Percentiles rank a stretch among this genome's conserved stretches.
Evolutionary conservation across 2,113 vertebrate genomes (phyloP).

Genomic region (Harpagus bidentatus): DNA sequence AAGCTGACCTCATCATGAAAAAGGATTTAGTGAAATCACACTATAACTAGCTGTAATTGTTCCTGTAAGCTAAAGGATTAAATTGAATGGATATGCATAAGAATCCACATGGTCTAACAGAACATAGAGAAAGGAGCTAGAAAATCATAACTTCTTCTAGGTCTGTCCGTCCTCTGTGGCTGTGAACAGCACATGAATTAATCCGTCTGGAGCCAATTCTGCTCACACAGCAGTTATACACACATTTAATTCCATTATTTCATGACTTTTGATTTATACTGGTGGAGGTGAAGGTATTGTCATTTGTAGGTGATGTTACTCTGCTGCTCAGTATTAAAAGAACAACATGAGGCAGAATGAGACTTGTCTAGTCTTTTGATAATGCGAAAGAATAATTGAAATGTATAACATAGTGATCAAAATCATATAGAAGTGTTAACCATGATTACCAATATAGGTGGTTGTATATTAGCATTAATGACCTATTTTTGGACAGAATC

Average conservation of each 20-base stretch:
- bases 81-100: not conserved
- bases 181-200: not conserved
- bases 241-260: not conserved
- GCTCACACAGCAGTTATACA: not conserved
- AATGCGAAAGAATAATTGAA: not conserved
- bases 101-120: not conserved
- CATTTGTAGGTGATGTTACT: not conserved
- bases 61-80: not conserved
- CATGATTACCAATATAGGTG: not conserved
- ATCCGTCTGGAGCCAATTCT: not conserved
- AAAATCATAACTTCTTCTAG: not conserved
- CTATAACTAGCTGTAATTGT: not conserved
- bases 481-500: not conserved
- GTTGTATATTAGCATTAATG: not conserved
- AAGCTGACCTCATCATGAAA: not conserved
- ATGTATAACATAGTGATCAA: no score
- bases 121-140: not conserved
- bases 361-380: not conserved
- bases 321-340: not conserved
- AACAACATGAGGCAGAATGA: not conserved
- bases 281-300: not conserved
- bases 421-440: no score
- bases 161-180: not conserved
- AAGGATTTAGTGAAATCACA: not conserved
- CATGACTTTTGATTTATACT: not conserved